A percentile compares a stretch with the other conserved stretches of the same genome.
Evolutionary conservation across 2,888 invertebrate species (phyloP).

Genomic region (Drosophila yooni): DNA sequence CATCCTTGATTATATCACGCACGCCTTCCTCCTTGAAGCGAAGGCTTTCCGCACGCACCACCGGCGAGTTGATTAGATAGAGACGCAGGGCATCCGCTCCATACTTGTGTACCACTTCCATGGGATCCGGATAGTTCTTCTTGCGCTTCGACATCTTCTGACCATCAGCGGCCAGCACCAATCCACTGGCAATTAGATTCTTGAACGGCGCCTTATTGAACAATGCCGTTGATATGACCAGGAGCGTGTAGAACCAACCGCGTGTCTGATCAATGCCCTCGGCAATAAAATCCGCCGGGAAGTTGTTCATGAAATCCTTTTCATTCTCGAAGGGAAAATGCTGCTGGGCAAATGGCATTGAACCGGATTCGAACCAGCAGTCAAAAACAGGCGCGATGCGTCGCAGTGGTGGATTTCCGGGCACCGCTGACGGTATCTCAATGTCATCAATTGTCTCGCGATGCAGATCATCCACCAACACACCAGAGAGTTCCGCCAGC

Average conservation of each 20-base stretch:
- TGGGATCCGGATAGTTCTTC: slow-evolving; percentile 99
- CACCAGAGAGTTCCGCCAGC: slow-evolving; percentile 92
- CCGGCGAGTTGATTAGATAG: slow-evolving; percentile 98
- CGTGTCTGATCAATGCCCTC: slow-evolving; percentile 99
- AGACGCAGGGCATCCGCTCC: slow-evolving; percentile 98
- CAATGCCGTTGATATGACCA: slow-evolving; percentile 97
- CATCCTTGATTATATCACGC: slow-evolving; percentile 97
- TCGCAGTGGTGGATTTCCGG: slow-evolving; percentile 93
- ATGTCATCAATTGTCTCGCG: slow-evolving; percentile 97
- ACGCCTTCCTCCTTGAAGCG: slow-evolving; percentile 99
- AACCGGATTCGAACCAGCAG: slow-evolving; percentile 99
- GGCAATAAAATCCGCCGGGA: slow-evolving; percentile 99
- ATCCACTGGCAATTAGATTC: slow-evolving; percentile 97
- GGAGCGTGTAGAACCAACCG: slow-evolving; percentile 99
- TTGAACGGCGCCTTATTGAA: slow-evolving; percentile 99
- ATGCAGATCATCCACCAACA: slow-evolving; percentile 95
- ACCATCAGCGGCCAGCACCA: slow-evolving; percentile 98
- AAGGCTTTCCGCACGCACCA: slow-evolving; percentile 98
- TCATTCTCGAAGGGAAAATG: slow-evolving; percentile 98
- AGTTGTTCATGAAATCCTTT: slow-evolving; percentile 94
- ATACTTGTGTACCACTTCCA: slow-evolving; percentile 94
- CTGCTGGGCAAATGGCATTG: slow-evolving; percentile 99
- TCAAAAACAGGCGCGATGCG: slow-evolving; percentile 98
- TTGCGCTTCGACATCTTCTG: slow-evolving; percentile 99
- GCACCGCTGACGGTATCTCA: slow-evolving; percentile 94